Percentiles rank a stretch among this genome's conserved stretches.
Evolutionary conservation across 2,113 vertebrate species (phyloP).

Genomic region (Polypterus senegalus): DNA sequence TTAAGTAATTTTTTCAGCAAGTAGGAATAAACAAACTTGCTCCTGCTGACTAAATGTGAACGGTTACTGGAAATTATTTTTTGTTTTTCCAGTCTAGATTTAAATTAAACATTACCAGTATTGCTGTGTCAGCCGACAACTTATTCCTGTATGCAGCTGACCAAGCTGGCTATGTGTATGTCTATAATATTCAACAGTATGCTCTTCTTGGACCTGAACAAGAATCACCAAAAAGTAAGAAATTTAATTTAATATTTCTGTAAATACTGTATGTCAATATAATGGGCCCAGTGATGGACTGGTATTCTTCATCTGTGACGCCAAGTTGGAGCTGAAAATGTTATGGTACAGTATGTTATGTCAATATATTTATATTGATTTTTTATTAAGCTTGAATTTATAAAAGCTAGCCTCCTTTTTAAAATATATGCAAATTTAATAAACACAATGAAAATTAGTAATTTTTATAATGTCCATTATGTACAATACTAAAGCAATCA

Average conservation of each 20-base stretch:
- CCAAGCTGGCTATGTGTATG: conserved; percentile 28
- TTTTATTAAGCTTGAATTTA: too few relatives aligned
- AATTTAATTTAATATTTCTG: background rate
- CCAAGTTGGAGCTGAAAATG: too few relatives aligned
- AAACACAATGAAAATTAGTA: too few relatives aligned
- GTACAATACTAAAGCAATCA: too few relatives aligned
- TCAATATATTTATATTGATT: too few relatives aligned
- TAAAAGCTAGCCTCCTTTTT: too few relatives aligned
- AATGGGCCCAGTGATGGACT: too few relatives aligned
- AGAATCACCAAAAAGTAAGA: conserved; percentile 25
- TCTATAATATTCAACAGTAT: conserved; percentile 33
- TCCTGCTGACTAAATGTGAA: background rate
- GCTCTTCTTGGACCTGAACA: conserved; percentile 23
- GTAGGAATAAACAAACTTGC: background rate
- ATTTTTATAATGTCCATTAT: too few relatives aligned
- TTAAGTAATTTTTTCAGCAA: too few relatives aligned
- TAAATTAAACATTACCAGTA: conserved; percentile 38
- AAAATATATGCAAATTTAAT: too few relatives aligned
- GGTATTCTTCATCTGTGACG: too few relatives aligned
- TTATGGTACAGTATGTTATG: too few relatives aligned
- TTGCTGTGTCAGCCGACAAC: conserved; percentile 28
- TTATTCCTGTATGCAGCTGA: conserved; percentile 30
- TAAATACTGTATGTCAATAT: background rate
- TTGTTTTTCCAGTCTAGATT: conserved; percentile 28
- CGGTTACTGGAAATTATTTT: accelerated